phyloP scores from a whole-genome alignment of 2,888 invertebrate genomes.

The Anodontia alba region DNA sequence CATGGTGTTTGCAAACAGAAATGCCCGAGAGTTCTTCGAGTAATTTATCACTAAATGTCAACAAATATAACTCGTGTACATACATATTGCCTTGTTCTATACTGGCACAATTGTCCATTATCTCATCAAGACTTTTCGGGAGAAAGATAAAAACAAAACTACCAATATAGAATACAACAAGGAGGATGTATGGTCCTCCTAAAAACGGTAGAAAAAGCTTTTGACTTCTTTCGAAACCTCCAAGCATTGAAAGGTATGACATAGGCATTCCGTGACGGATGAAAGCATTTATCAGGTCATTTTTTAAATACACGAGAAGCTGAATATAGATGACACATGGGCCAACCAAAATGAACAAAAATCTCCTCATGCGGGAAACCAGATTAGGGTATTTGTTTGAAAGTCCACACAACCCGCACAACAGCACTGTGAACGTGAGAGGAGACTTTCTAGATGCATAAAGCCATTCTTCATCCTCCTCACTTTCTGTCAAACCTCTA shows the following conservation, averaged over 20 bases:
- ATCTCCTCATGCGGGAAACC: constrained; percentile 36
- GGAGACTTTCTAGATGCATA: constrained; percentile 39
- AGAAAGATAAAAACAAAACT: constrained; percentile 35
- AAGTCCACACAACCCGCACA: constrained; percentile 38
- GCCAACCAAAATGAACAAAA: constrained; percentile 20
- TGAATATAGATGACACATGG: constrained; percentile 39
- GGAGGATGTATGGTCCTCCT: constrained; percentile 46
- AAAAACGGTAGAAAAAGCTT: constrained; percentile 36
- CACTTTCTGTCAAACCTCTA: background rate
- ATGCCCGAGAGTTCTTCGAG: constrained; percentile 28
- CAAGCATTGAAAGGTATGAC: constrained; percentile 50
- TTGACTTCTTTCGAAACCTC: constrained; percentile 44
- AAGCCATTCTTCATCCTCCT: constrained; percentile 18
- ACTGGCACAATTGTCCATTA: constrained; percentile 21
- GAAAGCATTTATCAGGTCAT: constrained; percentile 27
- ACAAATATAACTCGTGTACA: constrained; percentile 10
- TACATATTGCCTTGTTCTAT: background rate
- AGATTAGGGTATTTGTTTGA: constrained; percentile 19
- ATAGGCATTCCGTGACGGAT: constrained; percentile 41
- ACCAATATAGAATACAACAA: constrained; percentile 25
- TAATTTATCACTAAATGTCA: constrained; percentile 20
- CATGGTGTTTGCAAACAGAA: constrained; percentile 20
- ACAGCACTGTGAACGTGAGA: constrained; percentile 27
- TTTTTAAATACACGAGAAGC: constrained; percentile 28
- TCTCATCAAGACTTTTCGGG: constrained; percentile 22